phyloP scores from a whole-genome alignment of 2,888 invertebrate genomes.

The Rhodophaea formosa region DNA sequence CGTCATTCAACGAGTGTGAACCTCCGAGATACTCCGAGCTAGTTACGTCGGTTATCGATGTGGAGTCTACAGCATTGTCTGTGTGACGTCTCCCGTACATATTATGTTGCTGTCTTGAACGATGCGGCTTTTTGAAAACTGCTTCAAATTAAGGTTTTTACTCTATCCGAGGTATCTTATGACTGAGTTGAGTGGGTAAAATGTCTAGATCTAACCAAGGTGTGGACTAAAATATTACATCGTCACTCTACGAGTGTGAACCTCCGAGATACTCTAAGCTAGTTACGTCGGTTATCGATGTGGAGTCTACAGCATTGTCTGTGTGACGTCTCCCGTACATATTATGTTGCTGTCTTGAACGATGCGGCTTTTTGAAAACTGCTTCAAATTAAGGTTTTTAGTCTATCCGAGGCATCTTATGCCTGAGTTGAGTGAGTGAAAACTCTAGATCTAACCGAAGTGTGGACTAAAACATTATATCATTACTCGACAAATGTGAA shows the following conservation, averaged over 20 bases:
- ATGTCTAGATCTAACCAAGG: too few relatives aligned
- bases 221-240: background rate
- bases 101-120: conserved; percentile 26
- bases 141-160: too few relatives aligned
- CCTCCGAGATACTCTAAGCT: conserved; percentile 7
- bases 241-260: background rate
- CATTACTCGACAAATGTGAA: background rate
- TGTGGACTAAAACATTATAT: background rate
- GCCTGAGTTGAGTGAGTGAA: too few relatives aligned
- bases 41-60: conserved; percentile 45
- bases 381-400: too few relatives aligned
- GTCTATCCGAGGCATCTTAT: too few relatives aligned
- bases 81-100: conserved; percentile 21
- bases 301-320: conserved; percentile 39
- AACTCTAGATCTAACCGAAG: too few relatives aligned
- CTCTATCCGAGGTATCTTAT: too few relatives aligned
- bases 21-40: conserved; percentile 8
- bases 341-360: conserved; percentile 26
- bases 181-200: too few relatives aligned
- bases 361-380: too few relatives aligned
- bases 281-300: conserved; percentile 45
- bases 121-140: too few relatives aligned
- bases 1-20: background rate
- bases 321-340: conserved; percentile 21
- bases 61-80: conserved; percentile 39